Evolutionary conservation across 2,888 invertebrate species (phyloP).

Genomic region (Tenthredo notha): DNA sequence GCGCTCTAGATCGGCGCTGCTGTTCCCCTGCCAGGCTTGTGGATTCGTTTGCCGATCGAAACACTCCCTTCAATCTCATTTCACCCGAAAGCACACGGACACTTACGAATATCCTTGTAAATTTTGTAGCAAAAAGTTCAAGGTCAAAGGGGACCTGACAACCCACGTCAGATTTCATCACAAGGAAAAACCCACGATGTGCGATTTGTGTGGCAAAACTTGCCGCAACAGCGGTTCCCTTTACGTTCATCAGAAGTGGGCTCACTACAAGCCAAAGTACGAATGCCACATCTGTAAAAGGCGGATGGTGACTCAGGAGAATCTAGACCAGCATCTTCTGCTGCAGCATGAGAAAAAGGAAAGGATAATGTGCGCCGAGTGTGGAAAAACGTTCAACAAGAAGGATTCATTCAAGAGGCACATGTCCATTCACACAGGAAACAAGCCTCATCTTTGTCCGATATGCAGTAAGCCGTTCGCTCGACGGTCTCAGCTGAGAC

Average conservation of each 20-base stretch:
- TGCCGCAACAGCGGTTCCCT: constrained; percentile 75
- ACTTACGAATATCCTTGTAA: constrained; percentile 74
- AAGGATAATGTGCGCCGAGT: constrained; percentile 75
- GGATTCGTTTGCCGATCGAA: constrained; percentile 76
- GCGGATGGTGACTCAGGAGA: constrained; percentile 76
- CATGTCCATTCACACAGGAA: constrained; percentile 76
- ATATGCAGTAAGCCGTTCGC: constrained; percentile 76
- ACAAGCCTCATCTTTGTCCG: constrained; percentile 73
- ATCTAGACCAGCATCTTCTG: constrained; percentile 74
- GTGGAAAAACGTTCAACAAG: constrained; percentile 75
- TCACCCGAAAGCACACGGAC: constrained; percentile 76
- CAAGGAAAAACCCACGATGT: constrained; percentile 75
- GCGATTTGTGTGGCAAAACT: constrained; percentile 75
- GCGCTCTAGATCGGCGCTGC: constrained; percentile 64
- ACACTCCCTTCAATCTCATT: constrained; percentile 76
- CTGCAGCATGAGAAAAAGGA: constrained; percentile 76
- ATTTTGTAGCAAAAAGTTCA: constrained; percentile 74
- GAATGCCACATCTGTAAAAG: constrained; percentile 76
- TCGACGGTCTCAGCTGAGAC: constrained; percentile 73
- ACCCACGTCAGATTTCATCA: constrained; percentile 76
- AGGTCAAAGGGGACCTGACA: constrained; percentile 76
- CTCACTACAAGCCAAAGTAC: constrained; percentile 75
- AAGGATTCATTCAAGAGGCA: constrained; percentile 76
- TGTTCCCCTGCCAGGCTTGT: constrained; percentile 73
- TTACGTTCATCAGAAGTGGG: constrained; percentile 77